Evolutionary conservation across 2,888 invertebrate genomes (phyloP).

Genomic region (Danaus chrysippus): DNA sequence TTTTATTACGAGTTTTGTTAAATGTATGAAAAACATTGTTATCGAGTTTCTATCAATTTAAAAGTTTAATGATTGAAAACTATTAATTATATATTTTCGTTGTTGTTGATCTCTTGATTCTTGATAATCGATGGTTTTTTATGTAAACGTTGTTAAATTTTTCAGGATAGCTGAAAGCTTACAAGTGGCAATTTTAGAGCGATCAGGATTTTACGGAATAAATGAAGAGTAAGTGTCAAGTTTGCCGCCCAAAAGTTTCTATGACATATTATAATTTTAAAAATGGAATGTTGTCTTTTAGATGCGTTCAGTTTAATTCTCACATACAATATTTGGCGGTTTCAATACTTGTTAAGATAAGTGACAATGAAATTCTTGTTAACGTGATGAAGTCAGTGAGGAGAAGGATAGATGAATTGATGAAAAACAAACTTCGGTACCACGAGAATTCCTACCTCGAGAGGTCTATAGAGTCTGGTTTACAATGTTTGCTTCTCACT

Average conservation of each 20-base stretch:
- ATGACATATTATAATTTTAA: neutral
- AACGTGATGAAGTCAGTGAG: slow-evolving; percentile 47
- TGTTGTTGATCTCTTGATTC: too few species aligned
- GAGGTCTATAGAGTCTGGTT: slow-evolving; percentile 49
- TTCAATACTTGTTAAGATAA: slow-evolving; percentile 46
- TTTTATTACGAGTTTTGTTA: too few species aligned
- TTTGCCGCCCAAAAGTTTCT: neutral
- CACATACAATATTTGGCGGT: slow-evolving; percentile 55
- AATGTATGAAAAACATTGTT: too few species aligned
- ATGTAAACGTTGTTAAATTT: slow-evolving; percentile 19
- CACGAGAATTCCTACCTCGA: slow-evolving; percentile 65
- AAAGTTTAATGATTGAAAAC: too few species aligned
- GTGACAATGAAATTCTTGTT: slow-evolving; percentile 41
- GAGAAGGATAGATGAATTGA: slow-evolving; percentile 49
- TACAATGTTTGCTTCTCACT: slow-evolving; percentile 59
- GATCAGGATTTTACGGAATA: slow-evolving; percentile 41
- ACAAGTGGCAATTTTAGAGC: slow-evolving; percentile 45
- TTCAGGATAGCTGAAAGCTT: slow-evolving; percentile 60
- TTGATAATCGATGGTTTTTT: neutral
- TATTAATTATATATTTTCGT: too few species aligned
- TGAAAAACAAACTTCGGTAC: slow-evolving; percentile 63
- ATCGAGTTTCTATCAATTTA: too few species aligned
- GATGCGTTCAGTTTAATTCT: slow-evolving; percentile 53
- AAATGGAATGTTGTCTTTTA: slow-evolving; percentile 39
- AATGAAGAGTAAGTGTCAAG: slow-evolving; percentile 42